These are phyloP conservation scores for human DNA, from an alignment of 2,113 vertebrate genomes.

Conservation along the genomic window GRCh38 chr3:3192501-3193000, in stretches of 20 bases:
- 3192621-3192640: neutral
- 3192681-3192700: neutral
- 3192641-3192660: accelerated
- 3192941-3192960: neutral
- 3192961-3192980: neutral
- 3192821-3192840: neutral
- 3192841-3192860: neutral
- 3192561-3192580: neutral
- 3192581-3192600: neutral
- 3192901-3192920: neutral
- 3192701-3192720: neutral
- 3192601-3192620: accelerated
- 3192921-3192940: neutral
- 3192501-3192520: neutral
- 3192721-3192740: neutral
- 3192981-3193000: neutral
- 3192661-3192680: neutral
- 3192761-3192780: neutral
- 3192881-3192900: no score
- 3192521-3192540: neutral
- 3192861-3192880: neutral
- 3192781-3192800: neutral
- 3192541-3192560: neutral
- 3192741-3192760: neutral
- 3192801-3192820: neutral